Percentiles rank a stretch among this genome's conserved stretches.
Evolutionary conservation across 2,888 invertebrate genomes (phyloP).

Genomic region (Podotricha telesiphe): DNA sequence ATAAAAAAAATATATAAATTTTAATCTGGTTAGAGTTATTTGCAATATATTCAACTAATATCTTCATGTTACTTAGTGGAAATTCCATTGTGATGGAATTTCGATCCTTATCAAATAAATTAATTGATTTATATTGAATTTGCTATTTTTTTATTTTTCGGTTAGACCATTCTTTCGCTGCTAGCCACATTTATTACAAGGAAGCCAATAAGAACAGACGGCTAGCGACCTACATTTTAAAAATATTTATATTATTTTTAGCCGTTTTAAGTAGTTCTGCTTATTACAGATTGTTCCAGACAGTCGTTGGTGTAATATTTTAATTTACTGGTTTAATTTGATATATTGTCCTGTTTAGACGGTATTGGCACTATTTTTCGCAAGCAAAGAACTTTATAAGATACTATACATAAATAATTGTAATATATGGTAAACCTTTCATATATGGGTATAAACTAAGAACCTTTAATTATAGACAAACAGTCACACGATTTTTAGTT

Average conservation of each 20-base stretch:
- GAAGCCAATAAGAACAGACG: constrained; percentile 18
- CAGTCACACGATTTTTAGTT: no score
- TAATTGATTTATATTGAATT: no score
- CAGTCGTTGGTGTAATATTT: neutral
- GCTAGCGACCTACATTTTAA: constrained; percentile 12
- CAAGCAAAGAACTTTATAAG: neutral
- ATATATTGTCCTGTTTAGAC: constrained; percentile 15
- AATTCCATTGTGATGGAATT: no score
- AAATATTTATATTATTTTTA: neutral
- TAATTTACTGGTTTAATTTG: neutral
- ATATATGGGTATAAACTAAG: no score
- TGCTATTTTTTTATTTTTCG: neutral
- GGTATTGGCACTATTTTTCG: constrained; percentile 12
- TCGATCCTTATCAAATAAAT: no score
- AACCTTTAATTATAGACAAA: no score
- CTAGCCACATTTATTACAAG: neutral
- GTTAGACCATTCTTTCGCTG: neutral
- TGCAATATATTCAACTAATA: no score
- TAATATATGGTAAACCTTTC: no score
- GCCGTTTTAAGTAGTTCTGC: neutral
- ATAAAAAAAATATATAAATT: no score
- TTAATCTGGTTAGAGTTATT: no score
- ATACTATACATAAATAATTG: no score
- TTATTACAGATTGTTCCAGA: neutral
- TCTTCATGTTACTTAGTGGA: no score